These are phyloP conservation scores for Uropetala carovei DNA, from an alignment of 2,888 invertebrate genomes.

Conservation along the genomic window DNA sequence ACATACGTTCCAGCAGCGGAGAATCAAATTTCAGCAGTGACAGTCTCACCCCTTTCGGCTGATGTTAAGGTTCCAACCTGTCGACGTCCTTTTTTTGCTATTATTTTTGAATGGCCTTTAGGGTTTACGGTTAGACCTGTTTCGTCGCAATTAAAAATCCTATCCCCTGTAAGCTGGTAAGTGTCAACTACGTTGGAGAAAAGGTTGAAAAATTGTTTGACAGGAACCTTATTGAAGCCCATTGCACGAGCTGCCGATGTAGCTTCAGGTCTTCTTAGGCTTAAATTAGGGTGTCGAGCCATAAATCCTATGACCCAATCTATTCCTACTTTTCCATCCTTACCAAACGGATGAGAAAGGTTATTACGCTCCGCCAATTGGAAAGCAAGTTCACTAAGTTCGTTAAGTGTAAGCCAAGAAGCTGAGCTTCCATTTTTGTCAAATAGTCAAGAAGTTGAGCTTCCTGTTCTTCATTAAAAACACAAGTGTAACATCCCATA, in stretches of 20 bases:
- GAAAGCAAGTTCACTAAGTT: conserved; percentile 65
- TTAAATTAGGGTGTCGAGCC: background rate
- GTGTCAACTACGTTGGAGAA: background rate
- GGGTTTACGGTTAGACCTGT: conserved; percentile 17
- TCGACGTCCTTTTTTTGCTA: background rate
- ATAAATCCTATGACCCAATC: no score
- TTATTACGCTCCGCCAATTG: conserved; percentile 68
- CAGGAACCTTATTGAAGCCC: conserved; percentile 23
- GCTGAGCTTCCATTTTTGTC: conserved; percentile 16
- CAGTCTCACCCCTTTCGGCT: background rate
- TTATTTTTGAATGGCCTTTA: background rate
- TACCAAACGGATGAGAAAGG: background rate
- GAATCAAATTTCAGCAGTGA: background rate
- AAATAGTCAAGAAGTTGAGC: background rate
- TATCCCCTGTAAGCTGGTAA: background rate
- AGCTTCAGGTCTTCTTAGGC: background rate
- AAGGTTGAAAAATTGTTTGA: background rate
- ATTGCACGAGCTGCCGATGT: conserved; percentile 17
- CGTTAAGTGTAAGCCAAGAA: background rate
- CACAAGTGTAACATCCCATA: background rate
- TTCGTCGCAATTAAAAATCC: conserved; percentile 36
- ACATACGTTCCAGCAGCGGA: background rate
- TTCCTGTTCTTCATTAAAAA: background rate
- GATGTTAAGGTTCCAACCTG: conserved; percentile 14
- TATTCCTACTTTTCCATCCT: no score